Conservation (phyloP, 1,140 invertebrate species). For the Drosophila auraria region DNA sequence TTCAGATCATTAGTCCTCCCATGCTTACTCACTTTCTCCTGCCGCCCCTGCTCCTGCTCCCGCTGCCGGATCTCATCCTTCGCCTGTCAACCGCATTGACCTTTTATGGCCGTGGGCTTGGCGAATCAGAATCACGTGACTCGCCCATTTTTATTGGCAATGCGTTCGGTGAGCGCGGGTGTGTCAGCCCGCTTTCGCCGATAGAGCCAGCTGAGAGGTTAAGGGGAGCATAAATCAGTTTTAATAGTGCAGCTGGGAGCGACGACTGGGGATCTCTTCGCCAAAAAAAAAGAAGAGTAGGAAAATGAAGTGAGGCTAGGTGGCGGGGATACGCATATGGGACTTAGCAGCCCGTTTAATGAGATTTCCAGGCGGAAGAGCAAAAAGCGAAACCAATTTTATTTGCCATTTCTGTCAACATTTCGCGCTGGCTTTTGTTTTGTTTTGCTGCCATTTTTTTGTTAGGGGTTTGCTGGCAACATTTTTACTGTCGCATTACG, state of each 20-base stretch:
- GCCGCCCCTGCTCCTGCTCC: not conserved
- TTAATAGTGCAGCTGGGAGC: conserved; percentile 75
- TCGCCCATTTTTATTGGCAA: conserved; percentile 73
- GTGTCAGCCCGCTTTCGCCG: conserved; percentile 33
- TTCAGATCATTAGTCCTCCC: conserved; percentile 57
- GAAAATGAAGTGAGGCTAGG: not conserved
- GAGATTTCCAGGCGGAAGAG: conserved; percentile 64
- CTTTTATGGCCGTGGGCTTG: conserved; percentile 69
- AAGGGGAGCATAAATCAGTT: conserved; percentile 71
- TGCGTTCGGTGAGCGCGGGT: conserved; percentile 59
- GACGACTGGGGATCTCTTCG: conserved; percentile 42
- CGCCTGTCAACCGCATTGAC: conserved; percentile 57
- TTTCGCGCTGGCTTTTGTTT: conserved; percentile 36
- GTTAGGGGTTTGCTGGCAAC: conserved; percentile 53
- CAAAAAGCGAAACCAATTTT: conserved; percentile 57
- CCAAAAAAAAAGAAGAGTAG: conserved; percentile 5
- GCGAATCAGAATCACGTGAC: conserved; percentile 77
- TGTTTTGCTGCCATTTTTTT: conserved; percentile 16
- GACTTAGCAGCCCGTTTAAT: conserved; percentile 65
- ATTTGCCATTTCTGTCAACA: conserved; percentile 53
- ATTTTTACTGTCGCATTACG: conserved; percentile 71
- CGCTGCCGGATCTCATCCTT: conserved; percentile 1
- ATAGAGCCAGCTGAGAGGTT: conserved; percentile 26
- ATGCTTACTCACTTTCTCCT: conserved; percentile 51
- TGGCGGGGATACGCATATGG: conserved; percentile 42